Percentiles rank a stretch among this genome's conserved stretches.
Evolutionary conservation across 2,113 vertebrate genomes (phyloP).

Genomic region (Misgurnus mizolepis): DNA sequence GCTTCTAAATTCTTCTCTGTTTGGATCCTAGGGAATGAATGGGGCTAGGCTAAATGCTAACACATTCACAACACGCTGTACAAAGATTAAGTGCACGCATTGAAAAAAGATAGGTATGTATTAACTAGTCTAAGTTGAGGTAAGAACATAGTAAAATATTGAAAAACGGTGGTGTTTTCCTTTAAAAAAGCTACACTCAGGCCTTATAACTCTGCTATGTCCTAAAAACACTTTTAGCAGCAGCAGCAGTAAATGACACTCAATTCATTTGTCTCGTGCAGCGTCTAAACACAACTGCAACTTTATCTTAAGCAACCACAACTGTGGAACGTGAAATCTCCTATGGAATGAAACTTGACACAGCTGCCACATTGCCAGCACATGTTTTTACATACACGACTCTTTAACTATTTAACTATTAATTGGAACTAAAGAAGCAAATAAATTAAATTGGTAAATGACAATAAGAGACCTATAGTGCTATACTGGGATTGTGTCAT

Average conservation of each 20-base stretch:
- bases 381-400: background rate
- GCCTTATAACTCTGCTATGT: background rate
- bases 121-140: too few relatives aligned
- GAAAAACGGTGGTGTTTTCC: too few relatives aligned
- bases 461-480: background rate
- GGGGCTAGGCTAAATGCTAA: too few relatives aligned
- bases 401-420: too few relatives aligned
- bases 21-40: too few relatives aligned
- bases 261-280: background rate
- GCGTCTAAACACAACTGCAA: slow-evolving; percentile 18
- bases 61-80: too few relatives aligned
- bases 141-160: too few relatives aligned
- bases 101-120: too few relatives aligned
- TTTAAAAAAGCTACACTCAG: background rate
- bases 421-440: too few relatives aligned
- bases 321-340: slow-evolving; percentile 12
- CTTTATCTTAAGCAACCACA: slow-evolving; percentile 1
- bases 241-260: background rate
- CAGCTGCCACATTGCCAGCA: background rate
- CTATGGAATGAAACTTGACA: background rate
- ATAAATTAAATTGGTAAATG: too few relatives aligned
- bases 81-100: too few relatives aligned
- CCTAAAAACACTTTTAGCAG: background rate
- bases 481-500: background rate
- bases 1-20: too few relatives aligned